Percentiles rank a stretch among this genome's conserved stretches.
These are phyloP conservation scores for Bacillus rossius DNA, from an alignment of 1,140 invertebrate species.

Conservation along the genomic window DNA sequence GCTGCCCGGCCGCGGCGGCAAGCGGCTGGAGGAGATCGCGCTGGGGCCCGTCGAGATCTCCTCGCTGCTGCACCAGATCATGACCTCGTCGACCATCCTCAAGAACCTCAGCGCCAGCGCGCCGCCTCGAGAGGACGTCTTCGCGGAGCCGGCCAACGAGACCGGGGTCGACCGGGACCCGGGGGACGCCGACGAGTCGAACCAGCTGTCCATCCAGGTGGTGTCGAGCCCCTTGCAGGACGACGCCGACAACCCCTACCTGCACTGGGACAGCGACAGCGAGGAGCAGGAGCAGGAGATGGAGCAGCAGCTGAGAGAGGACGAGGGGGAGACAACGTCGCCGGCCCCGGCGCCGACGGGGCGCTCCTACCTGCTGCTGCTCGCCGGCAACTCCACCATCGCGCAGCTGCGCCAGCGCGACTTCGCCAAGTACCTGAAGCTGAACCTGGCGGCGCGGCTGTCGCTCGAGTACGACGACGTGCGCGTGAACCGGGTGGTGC, in stretches of 20 bases:
- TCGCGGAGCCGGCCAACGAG: not conserved
- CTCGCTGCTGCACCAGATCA: not conserved
- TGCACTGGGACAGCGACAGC: slow-evolving; percentile 9
- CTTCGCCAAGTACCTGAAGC: slow-evolving; percentile 36
- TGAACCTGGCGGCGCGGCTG: slow-evolving; percentile 37
- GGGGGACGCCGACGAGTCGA: too few species aligned
- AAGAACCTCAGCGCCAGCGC: not conserved
- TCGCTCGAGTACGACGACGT: slow-evolving; percentile 37
- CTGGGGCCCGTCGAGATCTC: not conserved
- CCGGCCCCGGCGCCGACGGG: not conserved
- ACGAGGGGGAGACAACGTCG: not conserved
- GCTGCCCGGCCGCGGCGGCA: not conserved
- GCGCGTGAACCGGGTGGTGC: slow-evolving; percentile 30
- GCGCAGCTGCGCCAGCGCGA: slow-evolving; percentile 33
- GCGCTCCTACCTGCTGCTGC: slow-evolving; percentile 25
- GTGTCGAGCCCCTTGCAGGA: too few species aligned
- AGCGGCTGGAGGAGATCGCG: not conserved
- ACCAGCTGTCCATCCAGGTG: too few species aligned
- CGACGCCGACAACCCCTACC: slow-evolving; percentile 1
- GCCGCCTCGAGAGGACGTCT: not conserved
- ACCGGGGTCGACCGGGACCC: too few species aligned
- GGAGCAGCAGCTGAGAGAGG: not conserved
- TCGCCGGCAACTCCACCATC: slow-evolving; percentile 36
- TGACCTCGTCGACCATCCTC: not conserved
- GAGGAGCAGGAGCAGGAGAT: slow-evolving; percentile 10